Evolutionary conservation across 2,797 vertebrate species (phyloP).

Genomic region (Bovichtus variegatus): DNA sequence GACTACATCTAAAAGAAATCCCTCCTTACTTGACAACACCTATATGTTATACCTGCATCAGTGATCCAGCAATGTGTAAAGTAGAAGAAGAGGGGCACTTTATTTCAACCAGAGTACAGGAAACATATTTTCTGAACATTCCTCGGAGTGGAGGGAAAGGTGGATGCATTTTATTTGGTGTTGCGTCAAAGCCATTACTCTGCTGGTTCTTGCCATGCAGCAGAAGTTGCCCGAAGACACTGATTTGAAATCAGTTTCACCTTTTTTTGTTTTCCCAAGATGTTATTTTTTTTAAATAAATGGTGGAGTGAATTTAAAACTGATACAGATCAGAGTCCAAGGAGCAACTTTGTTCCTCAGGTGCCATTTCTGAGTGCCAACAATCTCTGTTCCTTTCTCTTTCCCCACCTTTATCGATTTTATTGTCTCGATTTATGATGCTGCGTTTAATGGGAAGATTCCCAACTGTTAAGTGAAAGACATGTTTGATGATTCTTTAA

Average conservation of each 20-base stretch:
- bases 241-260: conserved; percentile 56
- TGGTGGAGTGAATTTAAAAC: conserved; percentile 30
- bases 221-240: conserved; percentile 41
- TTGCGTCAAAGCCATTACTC: conserved; percentile 49
- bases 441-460: conserved; percentile 6
- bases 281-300: neutral
- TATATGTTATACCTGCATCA: neutral
- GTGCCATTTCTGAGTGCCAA: conserved; percentile 64
- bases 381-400: conserved; percentile 19
- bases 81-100: neutral
- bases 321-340: conserved; percentile 54
- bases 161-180: conserved; percentile 74
- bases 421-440: conserved; percentile 15
- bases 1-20: neutral
- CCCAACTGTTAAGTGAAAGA: neutral
- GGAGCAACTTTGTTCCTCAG: conserved; percentile 41
- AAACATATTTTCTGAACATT: neutral
- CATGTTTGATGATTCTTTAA: neutral
- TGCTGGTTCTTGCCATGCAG: conserved; percentile 46
- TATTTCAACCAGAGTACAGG: neutral
- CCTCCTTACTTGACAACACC: neutral
- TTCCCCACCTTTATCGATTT: conserved; percentile 4
- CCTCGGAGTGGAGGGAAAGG: conserved; percentile 36
- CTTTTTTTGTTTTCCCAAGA: neutral
- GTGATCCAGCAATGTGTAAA: neutral